Conservation (phyloP, 2,888 invertebrate species). For the Cacoxenus indagator region DNA sequence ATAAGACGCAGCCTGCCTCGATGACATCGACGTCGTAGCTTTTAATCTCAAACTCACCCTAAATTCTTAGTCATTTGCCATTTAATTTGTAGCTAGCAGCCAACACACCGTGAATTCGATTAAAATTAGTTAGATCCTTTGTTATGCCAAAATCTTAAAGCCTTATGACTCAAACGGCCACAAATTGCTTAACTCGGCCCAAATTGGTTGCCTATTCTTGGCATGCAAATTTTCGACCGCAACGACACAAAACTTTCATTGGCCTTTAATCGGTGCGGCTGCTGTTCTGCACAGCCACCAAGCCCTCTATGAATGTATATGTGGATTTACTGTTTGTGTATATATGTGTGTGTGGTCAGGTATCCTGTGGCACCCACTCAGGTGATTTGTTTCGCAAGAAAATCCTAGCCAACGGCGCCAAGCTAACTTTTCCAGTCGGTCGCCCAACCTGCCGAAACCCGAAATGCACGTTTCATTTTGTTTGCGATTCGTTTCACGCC, state of each 20-base stretch:
- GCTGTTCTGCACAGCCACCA: constrained; percentile 25
- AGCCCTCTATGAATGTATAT: background rate
- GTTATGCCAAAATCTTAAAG: constrained; percentile 14
- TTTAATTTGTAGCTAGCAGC: background rate
- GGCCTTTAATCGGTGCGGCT: constrained; percentile 43
- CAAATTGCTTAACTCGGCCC: constrained; percentile 20
- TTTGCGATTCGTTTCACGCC: constrained; percentile 38
- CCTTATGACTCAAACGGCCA: constrained; percentile 26
- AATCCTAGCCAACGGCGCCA: constrained; percentile 43
- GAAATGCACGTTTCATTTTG: constrained; percentile 24
- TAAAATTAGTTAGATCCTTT: constrained; percentile 13
- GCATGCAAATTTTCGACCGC: constrained; percentile 27
- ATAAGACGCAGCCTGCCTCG: too few relatives aligned
- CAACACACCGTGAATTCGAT: constrained; percentile 3
- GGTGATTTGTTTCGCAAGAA: constrained; percentile 51
- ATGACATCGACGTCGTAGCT: background rate
- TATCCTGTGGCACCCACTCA: constrained; percentile 34
- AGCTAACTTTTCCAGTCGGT: constrained; percentile 3
- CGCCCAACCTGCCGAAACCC: background rate
- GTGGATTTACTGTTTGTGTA: background rate
- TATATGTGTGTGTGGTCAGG: background rate
- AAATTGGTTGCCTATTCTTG: background rate
- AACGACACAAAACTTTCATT: constrained; percentile 34
- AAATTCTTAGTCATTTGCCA: background rate
- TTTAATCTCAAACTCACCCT: background rate